Evolutionary conservation across 1,140 invertebrate genomes (phyloP).

Genomic region (Sitobion miscanthi): DNA sequence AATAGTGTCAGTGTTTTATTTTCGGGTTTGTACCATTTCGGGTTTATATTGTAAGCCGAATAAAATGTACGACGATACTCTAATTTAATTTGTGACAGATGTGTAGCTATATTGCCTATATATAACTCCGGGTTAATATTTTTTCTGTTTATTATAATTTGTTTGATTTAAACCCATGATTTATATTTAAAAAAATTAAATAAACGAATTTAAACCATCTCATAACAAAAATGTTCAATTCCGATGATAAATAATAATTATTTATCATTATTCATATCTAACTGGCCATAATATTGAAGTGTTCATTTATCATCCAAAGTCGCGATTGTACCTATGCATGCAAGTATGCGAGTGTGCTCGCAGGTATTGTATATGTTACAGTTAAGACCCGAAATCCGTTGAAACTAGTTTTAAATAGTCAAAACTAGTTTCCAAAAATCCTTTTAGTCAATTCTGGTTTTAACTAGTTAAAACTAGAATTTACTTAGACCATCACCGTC

Average conservation of each 20-base stretch:
- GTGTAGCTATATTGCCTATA: constrained; percentile 18
- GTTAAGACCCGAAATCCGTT: no score
- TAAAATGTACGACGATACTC: neutral
- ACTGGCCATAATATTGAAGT: neutral
- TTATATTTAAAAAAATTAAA: neutral
- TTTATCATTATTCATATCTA: neutral
- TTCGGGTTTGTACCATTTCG: neutral
- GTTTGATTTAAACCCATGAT: neutral
- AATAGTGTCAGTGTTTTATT: neutral
- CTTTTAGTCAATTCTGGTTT: no score
- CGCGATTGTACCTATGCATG: no score
- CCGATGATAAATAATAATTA: neutral
- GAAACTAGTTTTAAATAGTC: no score
- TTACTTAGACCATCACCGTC: no score
- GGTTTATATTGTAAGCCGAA: neutral
- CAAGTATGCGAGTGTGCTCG: no score
- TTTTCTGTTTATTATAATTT: constrained; percentile 3
- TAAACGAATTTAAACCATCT: neutral
- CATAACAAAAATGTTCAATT: neutral
- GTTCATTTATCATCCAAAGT: neutral
- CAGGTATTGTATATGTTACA: neutral
- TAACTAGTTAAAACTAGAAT: no score
- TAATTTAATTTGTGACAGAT: neutral
- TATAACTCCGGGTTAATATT: neutral
- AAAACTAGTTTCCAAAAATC: no score